Evolutionary conservation across 1,140 invertebrate genomes (phyloP).

Genomic region (Camponotus pennsylvanicus): DNA sequence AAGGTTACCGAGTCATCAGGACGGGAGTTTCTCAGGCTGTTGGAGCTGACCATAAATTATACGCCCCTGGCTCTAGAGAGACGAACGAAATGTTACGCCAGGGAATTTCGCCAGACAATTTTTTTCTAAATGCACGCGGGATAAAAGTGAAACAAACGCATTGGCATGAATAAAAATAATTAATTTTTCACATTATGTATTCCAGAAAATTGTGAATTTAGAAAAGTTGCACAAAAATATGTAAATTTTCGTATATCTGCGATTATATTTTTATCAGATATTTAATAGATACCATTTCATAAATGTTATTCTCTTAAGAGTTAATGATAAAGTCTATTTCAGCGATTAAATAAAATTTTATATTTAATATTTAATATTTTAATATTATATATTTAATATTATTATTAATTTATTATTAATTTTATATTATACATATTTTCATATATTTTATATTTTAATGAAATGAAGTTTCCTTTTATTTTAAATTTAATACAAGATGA

Average conservation of each 20-base stretch:
- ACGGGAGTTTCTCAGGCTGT: constrained; percentile 54
- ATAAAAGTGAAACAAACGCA: background rate
- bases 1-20: constrained; percentile 63
- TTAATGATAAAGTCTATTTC: constrained; percentile 1
- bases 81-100: background rate
- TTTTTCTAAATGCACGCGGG: background rate
- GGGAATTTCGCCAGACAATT: background rate
- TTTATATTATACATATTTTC: too few relatives aligned
- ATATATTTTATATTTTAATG: background rate
- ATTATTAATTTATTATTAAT: too few relatives aligned
- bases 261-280: background rate
- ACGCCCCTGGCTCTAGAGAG: background rate
- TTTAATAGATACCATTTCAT: too few relatives aligned
- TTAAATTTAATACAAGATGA: background rate
- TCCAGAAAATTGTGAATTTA: background rate
- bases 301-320: too few relatives aligned
- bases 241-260: background rate
- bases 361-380: too few relatives aligned
- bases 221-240: background rate
- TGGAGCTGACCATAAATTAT: constrained; percentile 51
- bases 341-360: background rate
- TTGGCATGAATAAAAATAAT: background rate
- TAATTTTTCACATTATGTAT: background rate
- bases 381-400: too few relatives aligned
- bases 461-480: background rate